These are phyloP conservation scores for Petrocephalus sullivani DNA, from an alignment of 2,797 vertebrate genomes.

Conservation along the genomic window DNA sequence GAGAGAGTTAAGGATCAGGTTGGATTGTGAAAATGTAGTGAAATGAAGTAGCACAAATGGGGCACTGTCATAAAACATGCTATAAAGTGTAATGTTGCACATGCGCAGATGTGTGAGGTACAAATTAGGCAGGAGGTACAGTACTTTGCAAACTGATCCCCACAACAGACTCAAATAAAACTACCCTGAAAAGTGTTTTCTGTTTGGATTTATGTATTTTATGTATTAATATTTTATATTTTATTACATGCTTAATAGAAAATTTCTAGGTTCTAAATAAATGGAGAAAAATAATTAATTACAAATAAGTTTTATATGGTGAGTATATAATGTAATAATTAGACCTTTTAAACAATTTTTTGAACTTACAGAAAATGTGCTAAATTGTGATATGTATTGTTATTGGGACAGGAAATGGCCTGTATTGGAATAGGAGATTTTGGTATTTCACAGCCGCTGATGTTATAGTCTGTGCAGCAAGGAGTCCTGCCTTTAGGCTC, in stretches of 20 bases:
- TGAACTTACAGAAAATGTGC: background rate
- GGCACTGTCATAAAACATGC: background rate
- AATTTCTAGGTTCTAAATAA: background rate
- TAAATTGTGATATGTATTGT: background rate
- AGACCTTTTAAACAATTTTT: background rate
- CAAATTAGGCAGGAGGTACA: background rate
- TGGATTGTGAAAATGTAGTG: background rate
- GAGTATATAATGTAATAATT: background rate
- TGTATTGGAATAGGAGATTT: background rate
- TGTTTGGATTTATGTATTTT: background rate
- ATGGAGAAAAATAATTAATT: background rate
- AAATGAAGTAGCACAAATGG: background rate
- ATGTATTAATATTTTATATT: background rate
- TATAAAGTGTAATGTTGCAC: background rate
- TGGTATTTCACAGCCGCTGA: too few species aligned
- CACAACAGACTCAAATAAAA: background rate
- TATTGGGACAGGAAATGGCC: background rate
- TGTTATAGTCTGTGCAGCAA: too few species aligned
- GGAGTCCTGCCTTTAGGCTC: background rate
- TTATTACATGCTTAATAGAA: background rate
- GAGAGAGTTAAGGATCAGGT: background rate
- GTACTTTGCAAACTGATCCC: background rate
- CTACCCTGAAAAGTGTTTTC: background rate
- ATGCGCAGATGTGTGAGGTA: background rate
- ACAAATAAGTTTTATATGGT: background rate